Base-by-base conservation (phyloP, 2,113 vertebrate genomes). In the Hippocampus barbouri region DNA sequence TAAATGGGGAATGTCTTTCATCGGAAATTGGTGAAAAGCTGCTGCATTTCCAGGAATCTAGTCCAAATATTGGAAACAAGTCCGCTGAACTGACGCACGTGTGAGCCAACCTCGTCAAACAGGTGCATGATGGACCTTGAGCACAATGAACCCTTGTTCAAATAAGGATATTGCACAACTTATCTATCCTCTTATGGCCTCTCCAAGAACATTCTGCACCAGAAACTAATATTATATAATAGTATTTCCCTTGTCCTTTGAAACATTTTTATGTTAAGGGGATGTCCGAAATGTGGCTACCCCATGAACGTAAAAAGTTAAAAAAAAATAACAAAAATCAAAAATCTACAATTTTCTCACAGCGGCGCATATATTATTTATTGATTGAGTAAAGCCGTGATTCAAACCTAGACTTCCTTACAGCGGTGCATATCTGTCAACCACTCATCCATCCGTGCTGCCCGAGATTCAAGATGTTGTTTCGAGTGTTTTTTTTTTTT, bases 31-130 rank as follows among this genome's bases (percentile, higher is more conserved):
- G 47, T 14, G 27, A 61, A 69, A 75, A 51, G 70, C 51, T 38
- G 56, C 4, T 34, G 30, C 2, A 10, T 54, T 25, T 74, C 41
- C 66, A 79, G 53, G 67, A 59, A 65, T 73, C 72, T 66, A 71
- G 54, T 73, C 7, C 67, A 86, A 88, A 82, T 85, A 82, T 88
- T 81, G 68, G 41, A 83, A 49, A 12, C 30, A 34, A 49, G 66
- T 74, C 47, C 1, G 21, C 69, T 77, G 81, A 78, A 53, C 80
- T 0, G 15, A 74, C 64, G n/a, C 54, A 65, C 67, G 61, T 83
- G 75, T 77, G 45, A 66, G 15, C 20, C 14, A 11, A 76, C 41
- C 57, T 81, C 81, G 77, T 86, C 74, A 69, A 30, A 65, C 60
- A 74, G 61, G 68, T 71, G 70, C 6, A 38, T 51, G 66, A 76